Evolutionary conservation across 2,113 vertebrate genomes (phyloP).

Genomic region (Polypterus senegalus): DNA sequence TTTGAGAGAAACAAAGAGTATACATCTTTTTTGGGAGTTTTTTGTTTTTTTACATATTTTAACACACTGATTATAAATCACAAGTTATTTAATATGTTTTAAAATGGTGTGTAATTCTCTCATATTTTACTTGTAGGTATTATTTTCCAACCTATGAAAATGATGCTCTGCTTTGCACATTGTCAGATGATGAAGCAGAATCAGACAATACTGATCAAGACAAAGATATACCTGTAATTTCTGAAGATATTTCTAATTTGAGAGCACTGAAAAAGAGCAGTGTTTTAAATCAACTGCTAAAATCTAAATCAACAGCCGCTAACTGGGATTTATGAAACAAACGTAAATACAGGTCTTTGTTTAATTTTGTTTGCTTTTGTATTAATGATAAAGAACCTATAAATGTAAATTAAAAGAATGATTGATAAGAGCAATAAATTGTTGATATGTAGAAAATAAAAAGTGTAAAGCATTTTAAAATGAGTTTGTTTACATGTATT

Average conservation of each 20-base stretch:
- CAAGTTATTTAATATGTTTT: too few species aligned
- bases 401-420: too few species aligned
- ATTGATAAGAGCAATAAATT: too few species aligned
- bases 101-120: background rate
- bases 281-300: slow-evolving; percentile 66
- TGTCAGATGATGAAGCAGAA: slow-evolving; percentile 71
- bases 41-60: too few species aligned
- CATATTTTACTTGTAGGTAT: slow-evolving; percentile 57
- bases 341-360: background rate
- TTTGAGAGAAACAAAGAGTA: too few species aligned
- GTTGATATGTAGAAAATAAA: too few species aligned
- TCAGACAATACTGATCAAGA: slow-evolving; percentile 21
- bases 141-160: slow-evolving; percentile 96
- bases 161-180: slow-evolving; percentile 68
- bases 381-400: too few species aligned
- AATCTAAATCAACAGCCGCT: background rate
- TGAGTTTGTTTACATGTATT: too few species aligned
- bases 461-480: too few species aligned
- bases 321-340: background rate
- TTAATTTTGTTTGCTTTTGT: background rate
- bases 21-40: too few species aligned
- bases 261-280: slow-evolving; percentile 64
- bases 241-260: slow-evolving; percentile 68
- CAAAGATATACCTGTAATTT: slow-evolving; percentile 58
- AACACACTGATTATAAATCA: too few species aligned